Percentiles rank a stretch among this genome's conserved stretches.
Conservation (phyloP, 2,888 invertebrate genomes). For the Synanthedon vespiformis region DNA sequence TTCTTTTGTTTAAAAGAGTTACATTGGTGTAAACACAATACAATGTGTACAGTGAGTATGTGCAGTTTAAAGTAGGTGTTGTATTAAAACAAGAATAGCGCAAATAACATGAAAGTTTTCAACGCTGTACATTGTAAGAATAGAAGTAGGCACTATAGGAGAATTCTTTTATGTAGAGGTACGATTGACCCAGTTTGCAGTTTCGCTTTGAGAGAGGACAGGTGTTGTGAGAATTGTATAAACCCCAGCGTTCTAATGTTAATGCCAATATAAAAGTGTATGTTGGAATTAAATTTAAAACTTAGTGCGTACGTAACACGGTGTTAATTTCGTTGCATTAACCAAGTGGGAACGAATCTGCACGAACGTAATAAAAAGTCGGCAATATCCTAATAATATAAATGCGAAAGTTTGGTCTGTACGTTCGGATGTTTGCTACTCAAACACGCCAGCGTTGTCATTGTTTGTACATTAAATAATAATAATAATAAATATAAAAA, state of each 20-base stretch:
- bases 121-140: background rate
- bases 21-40: no score
- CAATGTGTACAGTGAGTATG: no score
- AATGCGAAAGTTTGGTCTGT: no score
- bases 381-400: no score
- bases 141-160: slow-evolving; percentile 7
- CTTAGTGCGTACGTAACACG: background rate
- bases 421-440: no score
- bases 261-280: background rate
- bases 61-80: background rate
- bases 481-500: no score
- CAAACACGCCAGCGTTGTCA: no score
- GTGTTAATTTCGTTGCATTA: no score
- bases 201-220: slow-evolving; percentile 13
- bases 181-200: slow-evolving; percentile 13
- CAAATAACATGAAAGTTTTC: background rate
- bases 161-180: slow-evolving; percentile 14
- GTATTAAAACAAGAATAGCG: background rate
- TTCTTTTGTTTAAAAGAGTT: no score
- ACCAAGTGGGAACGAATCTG: no score
- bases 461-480: no score
- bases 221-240: slow-evolving; percentile 10
- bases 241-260: background rate
- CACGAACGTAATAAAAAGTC: no score
- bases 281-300: background rate